These are phyloP conservation scores for Galaxea fascicularis DNA, from an alignment of 92 coral and sea anemone species.

Conservation along the genomic window DNA sequence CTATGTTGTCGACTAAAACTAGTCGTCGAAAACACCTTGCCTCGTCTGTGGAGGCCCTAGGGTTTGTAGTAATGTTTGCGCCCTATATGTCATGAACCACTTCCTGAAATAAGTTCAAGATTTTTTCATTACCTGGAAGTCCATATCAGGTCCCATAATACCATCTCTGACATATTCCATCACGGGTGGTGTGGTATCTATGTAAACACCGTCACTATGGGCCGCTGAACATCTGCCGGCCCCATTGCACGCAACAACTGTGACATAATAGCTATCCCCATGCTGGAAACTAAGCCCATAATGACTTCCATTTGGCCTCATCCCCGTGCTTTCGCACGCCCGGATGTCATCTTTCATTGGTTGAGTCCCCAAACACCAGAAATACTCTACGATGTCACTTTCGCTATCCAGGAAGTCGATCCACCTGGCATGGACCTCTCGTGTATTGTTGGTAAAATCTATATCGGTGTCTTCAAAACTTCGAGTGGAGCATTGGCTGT, in stretches of 20 bases:
- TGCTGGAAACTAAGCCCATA: conserved; percentile 70
- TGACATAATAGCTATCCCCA: conserved; percentile 78
- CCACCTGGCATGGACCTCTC: conserved; percentile 91
- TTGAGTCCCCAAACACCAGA: conserved; percentile 79
- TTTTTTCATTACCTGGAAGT: conserved; percentile 70
- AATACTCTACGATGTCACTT: conserved; percentile 87
- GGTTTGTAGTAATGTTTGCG: no score
- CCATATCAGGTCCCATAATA: conserved; percentile 91
- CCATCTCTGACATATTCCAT: conserved; percentile 87
- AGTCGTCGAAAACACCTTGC: no score
- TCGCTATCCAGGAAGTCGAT: conserved; percentile 93
- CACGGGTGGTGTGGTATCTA: conserved; percentile 85
- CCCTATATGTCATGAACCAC: neutral
- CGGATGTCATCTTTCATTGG: conserved; percentile 83
- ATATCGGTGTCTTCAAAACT: conserved; percentile 90
- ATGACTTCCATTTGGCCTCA: conserved; percentile 78
- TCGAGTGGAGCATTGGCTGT: conserved; percentile 94
- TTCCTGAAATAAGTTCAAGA: neutral
- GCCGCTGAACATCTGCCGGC: conserved; percentile 85
- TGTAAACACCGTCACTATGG: conserved; percentile 79
- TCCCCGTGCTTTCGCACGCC: conserved; percentile 84
- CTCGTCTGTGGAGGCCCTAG: no score
- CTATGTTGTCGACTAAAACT: no score
- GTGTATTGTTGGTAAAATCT: conserved; percentile 90
- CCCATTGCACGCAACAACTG: conserved; percentile 86